phyloP scores from a whole-genome alignment of 2,888 invertebrate species.

The Muscina levida region DNA sequence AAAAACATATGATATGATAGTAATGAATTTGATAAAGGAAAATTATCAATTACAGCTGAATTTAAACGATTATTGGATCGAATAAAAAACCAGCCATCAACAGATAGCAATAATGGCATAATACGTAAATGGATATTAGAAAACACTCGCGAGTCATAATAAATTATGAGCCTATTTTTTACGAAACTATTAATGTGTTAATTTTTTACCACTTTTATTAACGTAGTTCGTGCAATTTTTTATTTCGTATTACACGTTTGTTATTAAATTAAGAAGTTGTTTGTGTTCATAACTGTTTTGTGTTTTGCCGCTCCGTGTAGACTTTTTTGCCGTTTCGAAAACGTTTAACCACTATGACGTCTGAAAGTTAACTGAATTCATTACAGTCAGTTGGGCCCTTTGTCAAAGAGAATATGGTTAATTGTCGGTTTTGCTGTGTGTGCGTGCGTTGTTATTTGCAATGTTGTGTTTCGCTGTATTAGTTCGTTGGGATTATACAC shows the following conservation, averaged over 20 bases:
- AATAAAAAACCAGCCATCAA: neutral
- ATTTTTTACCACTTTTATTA: neutral
- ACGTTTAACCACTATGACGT: constrained; percentile 55
- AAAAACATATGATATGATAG: neutral
- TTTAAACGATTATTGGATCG: constrained; percentile 21
- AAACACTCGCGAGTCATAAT: constrained; percentile 25
- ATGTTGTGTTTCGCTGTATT: constrained; percentile 3
- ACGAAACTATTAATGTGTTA: neutral
- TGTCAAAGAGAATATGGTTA: constrained; percentile 37
- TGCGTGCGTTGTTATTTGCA: too few species aligned
- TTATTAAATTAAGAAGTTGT: too few species aligned
- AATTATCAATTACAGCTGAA: constrained; percentile 43
- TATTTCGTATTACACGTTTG: too few species aligned
- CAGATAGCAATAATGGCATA: neutral
- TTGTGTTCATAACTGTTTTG: neutral
- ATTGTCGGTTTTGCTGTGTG: constrained; percentile 35
- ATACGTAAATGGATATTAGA: neutral
- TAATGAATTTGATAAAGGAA: constrained; percentile 28
- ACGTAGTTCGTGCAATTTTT: neutral
- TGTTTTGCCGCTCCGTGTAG: neutral
- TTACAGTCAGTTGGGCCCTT: constrained; percentile 33
- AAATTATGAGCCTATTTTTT: constrained; percentile 42
- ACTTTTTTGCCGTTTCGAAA: constrained; percentile 4
- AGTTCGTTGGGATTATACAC: constrained; percentile 19
- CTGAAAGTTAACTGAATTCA: constrained; percentile 59